A percentile compares a stretch with the other conserved stretches of the same genome.
Evolutionary conservation across 2,888 invertebrate genomes (phyloP).

Genomic region (Clostera curtula): DNA sequence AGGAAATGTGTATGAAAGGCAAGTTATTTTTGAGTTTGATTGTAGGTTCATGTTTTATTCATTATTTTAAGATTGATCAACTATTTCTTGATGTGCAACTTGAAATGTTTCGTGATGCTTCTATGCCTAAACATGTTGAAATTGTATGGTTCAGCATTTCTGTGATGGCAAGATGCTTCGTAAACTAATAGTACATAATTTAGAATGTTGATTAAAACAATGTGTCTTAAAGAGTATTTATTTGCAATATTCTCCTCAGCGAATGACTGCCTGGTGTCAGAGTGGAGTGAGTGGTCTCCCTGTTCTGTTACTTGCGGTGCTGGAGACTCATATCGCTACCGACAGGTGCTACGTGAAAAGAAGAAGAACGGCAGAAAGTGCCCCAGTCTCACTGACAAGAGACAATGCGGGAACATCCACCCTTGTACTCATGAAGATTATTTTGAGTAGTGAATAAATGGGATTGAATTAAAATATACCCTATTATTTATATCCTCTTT

Average conservation of each 20-base stretch:
- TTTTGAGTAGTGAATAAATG: slow-evolving; percentile 46
- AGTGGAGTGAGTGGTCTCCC: slow-evolving; percentile 88
- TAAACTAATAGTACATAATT: too few species aligned
- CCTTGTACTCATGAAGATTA: slow-evolving; percentile 57
- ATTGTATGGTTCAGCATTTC: too few species aligned
- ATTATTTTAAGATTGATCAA: too few species aligned
- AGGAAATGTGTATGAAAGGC: too few species aligned
- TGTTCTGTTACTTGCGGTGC: slow-evolving; percentile 93
- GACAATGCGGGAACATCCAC: slow-evolving; percentile 53
- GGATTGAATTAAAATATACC: slow-evolving; percentile 5
- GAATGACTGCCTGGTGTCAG: slow-evolving; percentile 86
- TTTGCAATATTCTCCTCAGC: slow-evolving; percentile 67
- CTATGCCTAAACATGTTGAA: too few species aligned
- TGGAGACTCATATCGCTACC: slow-evolving; percentile 86
- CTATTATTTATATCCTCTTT: too few species aligned
- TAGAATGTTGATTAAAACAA: too few species aligned
- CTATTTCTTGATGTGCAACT: too few species aligned
- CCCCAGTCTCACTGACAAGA: slow-evolving; percentile 45
- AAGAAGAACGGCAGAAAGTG: slow-evolving; percentile 80
- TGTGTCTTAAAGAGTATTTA: not conserved
- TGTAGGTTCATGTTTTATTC: too few species aligned
- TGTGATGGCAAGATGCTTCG: too few species aligned
- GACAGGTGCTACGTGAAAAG: slow-evolving; percentile 82
- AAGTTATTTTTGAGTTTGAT: too few species aligned
- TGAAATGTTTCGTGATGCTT: too few species aligned